phyloP scores from a whole-genome alignment of 1,140 invertebrate species.

The Hycleus cichorii region DNA sequence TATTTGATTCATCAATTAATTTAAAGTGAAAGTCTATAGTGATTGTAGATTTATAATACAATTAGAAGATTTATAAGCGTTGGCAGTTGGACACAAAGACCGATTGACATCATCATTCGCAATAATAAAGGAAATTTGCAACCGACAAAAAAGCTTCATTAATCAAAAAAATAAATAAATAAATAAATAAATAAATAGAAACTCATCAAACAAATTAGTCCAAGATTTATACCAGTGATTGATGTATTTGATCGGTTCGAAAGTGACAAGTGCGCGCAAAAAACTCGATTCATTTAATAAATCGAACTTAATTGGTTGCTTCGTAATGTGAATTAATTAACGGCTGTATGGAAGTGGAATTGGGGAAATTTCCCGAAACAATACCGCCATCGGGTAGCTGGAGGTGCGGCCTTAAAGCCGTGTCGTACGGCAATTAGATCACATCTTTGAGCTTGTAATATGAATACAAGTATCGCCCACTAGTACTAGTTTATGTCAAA shows the following conservation, averaged over 20 bases:
- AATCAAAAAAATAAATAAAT: too few species aligned
- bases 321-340: constrained; percentile 33
- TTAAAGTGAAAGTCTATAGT: too few species aligned
- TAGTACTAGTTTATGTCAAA: constrained; percentile 10
- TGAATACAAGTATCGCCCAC: constrained; percentile 24
- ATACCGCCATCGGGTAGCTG: constrained; percentile 5
- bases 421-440: constrained; percentile 28
- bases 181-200: background rate
- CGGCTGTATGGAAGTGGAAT: constrained; percentile 9
- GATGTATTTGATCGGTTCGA: constrained; percentile 16
- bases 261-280: background rate
- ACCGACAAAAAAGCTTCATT: too few species aligned
- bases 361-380: too few species aligned
- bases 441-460: constrained; percentile 24
- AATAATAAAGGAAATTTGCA: too few species aligned
- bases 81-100: too few species aligned
- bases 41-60: too few species aligned
- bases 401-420: constrained; percentile 18
- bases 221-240: constrained; percentile 18
- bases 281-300: constrained; percentile 24
- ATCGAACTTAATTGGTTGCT: constrained; percentile 30
- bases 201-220: constrained; percentile 13
- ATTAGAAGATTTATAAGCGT: too few species aligned
- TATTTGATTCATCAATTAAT: too few species aligned
- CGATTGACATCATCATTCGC: too few species aligned